Conservation (phyloP, 2,888 invertebrate species). For the Trichopria drosophilae region DNA sequence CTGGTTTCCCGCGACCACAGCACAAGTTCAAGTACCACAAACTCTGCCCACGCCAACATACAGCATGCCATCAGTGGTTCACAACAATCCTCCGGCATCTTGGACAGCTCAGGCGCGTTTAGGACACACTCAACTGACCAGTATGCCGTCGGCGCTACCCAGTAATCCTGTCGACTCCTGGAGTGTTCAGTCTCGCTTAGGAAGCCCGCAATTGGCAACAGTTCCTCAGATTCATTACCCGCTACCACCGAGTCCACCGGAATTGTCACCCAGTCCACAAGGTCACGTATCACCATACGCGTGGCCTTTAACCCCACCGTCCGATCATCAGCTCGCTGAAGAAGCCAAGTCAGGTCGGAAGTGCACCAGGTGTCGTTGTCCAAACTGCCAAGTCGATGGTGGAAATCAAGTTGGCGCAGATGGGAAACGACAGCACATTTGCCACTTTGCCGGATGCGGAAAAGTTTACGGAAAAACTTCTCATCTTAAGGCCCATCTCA, state of each 20-base stretch:
- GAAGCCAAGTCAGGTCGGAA: constrained; percentile 59
- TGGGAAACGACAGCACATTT: constrained; percentile 82
- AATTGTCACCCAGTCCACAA: constrained; percentile 43
- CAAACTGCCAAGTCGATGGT: constrained; percentile 80
- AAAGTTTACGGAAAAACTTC: constrained; percentile 92
- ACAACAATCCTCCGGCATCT: constrained; percentile 30
- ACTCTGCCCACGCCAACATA: constrained; percentile 44
- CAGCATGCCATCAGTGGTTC: constrained; percentile 34
- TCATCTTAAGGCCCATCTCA: constrained; percentile 86
- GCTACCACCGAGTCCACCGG: constrained; percentile 46
- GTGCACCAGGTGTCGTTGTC: constrained; percentile 77
- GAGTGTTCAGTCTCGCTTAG: too few species aligned
- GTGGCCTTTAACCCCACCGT: constrained; percentile 46
- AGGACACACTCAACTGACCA: constrained; percentile 36
- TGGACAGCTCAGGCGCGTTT: constrained; percentile 40
- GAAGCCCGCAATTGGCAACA: too few species aligned
- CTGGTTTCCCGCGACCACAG: constrained; percentile 43
- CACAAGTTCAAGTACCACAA: constrained; percentile 41
- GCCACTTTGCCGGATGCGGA: constrained; percentile 84
- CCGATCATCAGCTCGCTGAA: constrained; percentile 31
- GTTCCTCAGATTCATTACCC: constrained; percentile 42
- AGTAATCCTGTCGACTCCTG: too few species aligned
- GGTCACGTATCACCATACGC: constrained; percentile 39
- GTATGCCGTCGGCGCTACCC: too few species aligned
- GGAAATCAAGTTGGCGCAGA: constrained; percentile 72